Percentiles rank a stretch among this genome's conserved stretches.
Conservation (phyloP, 2,113 vertebrate species). For the Silurus meridionalis region DNA sequence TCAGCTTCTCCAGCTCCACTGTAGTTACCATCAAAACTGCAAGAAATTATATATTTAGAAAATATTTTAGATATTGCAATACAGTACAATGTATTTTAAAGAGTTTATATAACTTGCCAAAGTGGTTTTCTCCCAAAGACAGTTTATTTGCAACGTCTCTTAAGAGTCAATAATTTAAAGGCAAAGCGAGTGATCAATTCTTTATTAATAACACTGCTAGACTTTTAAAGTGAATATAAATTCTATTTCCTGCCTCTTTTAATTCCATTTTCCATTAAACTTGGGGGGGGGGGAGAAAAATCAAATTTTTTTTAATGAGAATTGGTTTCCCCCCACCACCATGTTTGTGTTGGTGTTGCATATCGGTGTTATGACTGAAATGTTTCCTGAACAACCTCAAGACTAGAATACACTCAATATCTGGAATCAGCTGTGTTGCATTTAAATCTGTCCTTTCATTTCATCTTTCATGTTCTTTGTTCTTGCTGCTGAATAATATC, state of each 20-base stretch:
- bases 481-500: conserved; percentile 55
- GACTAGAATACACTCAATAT: conserved; percentile 13
- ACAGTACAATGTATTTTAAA: conserved; percentile 36
- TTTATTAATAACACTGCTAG: conserved; percentile 16
- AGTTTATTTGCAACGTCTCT: conserved; percentile 23
- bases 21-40: conserved; percentile 40
- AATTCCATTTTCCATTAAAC: background rate
- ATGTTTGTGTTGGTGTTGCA: conserved; percentile 14
- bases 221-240: conserved; percentile 22
- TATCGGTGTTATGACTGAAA: conserved; percentile 29
- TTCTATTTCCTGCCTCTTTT: conserved; percentile 1
- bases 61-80: conserved; percentile 39
- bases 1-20: conserved; percentile 50
- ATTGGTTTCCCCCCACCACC: background rate
- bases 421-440: conserved; percentile 14
- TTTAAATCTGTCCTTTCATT: conserved; percentile 41
- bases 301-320: background rate
- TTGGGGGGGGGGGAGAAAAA: too few relatives aligned
- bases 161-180: conserved; percentile 14
- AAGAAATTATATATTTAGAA: conserved; percentile 37
- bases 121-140: conserved; percentile 47
- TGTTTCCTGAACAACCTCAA: conserved; percentile 39
- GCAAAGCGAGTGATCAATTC: conserved; percentile 1
- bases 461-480: conserved; percentile 45
- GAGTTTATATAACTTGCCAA: conserved; percentile 50